A percentile compares a stretch with the other conserved stretches of the same genome.
Conservation (phyloP, 64 coral and sea anemone genomes). For the Pocillopora damicornis region DNA sequence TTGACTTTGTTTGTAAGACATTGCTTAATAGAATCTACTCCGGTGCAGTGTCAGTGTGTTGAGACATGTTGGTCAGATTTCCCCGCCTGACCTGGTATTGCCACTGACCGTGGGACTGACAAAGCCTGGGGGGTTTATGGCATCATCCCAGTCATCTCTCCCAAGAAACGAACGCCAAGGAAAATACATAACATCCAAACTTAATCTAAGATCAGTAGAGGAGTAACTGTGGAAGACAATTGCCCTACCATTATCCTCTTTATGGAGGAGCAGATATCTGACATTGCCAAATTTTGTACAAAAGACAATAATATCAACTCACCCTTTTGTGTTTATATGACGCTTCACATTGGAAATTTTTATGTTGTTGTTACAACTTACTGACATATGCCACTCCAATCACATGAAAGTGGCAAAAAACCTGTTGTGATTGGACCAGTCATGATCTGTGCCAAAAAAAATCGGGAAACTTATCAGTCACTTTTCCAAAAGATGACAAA, state of each 20-base stretch:
- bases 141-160: too few species aligned
- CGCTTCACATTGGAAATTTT: conserved; percentile 30
- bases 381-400: conserved; percentile 7
- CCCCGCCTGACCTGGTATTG: too few species aligned
- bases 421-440: conserved; percentile 2
- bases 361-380: conserved; percentile 35
- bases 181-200: too few species aligned
- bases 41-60: too few species aligned
- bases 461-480: conserved; percentile 23
- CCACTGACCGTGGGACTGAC: too few species aligned
- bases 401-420: background rate
- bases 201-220: too few species aligned
- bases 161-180: too few species aligned
- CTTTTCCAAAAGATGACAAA: conserved; percentile 28
- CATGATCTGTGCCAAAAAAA: conserved; percentile 14
- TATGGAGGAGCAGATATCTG: background rate
- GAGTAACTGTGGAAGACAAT: background rate
- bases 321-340: conserved; percentile 32
- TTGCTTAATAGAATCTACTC: too few species aligned
- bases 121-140: too few species aligned
- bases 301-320: background rate
- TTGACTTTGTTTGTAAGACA: too few species aligned
- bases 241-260: conserved; percentile 17
- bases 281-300: conserved; percentile 19
- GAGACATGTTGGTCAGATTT: too few species aligned